Evolutionary conservation across 2,888 invertebrate genomes (phyloP).

Genomic region (Amblyjoppa proteus): DNA sequence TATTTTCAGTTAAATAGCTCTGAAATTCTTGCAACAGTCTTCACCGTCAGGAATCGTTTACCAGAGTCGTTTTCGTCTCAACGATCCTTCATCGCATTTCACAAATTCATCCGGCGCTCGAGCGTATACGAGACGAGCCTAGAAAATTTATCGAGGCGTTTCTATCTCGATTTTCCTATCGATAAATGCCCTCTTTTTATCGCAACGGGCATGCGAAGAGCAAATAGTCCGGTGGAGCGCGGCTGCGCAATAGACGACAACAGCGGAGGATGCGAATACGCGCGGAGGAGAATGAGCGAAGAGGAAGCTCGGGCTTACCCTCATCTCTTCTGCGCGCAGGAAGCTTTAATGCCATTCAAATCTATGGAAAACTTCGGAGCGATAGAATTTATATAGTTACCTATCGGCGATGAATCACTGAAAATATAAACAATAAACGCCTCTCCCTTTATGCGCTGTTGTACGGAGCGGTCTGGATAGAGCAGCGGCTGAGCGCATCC

Average conservation of each 20-base stretch:
- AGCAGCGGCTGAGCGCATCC: constrained; percentile 10
- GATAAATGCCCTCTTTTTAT: constrained; percentile 4
- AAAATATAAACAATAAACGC: constrained; percentile 66
- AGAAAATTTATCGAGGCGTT: not conserved
- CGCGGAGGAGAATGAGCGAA: not conserved
- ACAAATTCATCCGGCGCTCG: not conserved
- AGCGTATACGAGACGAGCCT: not conserved
- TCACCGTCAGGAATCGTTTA: too few species aligned
- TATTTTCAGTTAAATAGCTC: too few species aligned
- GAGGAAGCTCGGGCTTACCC: not conserved
- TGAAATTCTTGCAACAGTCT: too few species aligned
- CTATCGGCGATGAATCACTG: constrained; percentile 74
- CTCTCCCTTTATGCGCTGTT: not conserved
- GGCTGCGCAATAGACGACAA: not conserved
- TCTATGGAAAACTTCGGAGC: constrained; percentile 74
- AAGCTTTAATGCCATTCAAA: constrained; percentile 78
- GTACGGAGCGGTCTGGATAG: not conserved
- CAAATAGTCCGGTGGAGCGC: not conserved
- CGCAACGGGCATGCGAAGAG: not conserved
- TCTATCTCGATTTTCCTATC: constrained; percentile 4
- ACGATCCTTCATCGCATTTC: not conserved
- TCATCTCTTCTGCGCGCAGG: constrained; percentile 66
- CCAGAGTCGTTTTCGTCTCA: not conserved
- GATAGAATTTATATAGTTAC: constrained; percentile 77
- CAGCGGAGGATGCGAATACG: not conserved